Evolutionary conservation across 35 echinoderm and acorn worm species (phyloP).

Genomic region (Eucidaris tribuloides): DNA sequence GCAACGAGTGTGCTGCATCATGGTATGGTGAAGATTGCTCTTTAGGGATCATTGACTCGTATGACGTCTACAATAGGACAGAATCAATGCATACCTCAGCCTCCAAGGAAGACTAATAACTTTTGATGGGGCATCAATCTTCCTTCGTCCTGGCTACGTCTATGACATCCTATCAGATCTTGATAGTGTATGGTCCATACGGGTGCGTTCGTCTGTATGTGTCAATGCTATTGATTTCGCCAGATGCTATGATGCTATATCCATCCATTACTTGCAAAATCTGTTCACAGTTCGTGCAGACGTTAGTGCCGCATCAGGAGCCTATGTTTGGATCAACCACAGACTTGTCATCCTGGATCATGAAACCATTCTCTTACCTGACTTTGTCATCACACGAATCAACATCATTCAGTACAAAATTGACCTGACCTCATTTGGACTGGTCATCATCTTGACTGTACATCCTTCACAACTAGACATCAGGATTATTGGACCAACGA

Average conservation of each 20-base stretch:
- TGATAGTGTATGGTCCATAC: background rate
- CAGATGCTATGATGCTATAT: slow-evolving; percentile 65
- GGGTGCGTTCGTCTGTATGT: slow-evolving; percentile 50
- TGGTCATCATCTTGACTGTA: slow-evolving; percentile 45
- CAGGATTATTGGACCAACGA: slow-evolving; percentile 11
- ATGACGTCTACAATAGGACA: background rate
- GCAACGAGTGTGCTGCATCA: slow-evolving; percentile 38
- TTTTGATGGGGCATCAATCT: slow-evolving; percentile 66
- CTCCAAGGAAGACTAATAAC: slow-evolving; percentile 55
- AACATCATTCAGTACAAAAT: slow-evolving; percentile 56
- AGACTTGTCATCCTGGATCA: slow-evolving; percentile 35
- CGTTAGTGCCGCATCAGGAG: background rate
- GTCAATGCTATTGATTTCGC: slow-evolving; percentile 21
- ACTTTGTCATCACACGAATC: slow-evolving; percentile 35
- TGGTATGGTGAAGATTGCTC: slow-evolving; percentile 77
- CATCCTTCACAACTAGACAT: slow-evolving; percentile 51
- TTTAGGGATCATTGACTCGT: background rate
- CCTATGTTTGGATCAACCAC: slow-evolving; percentile 54
- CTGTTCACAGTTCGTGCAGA: slow-evolving; percentile 44
- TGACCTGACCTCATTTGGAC: slow-evolving; percentile 2
- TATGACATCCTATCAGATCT: slow-evolving; percentile 40
- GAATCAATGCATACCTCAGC: background rate
- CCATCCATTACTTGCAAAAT: slow-evolving; percentile 10
- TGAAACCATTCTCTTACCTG: slow-evolving; percentile 11
- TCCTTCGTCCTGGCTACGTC: slow-evolving; percentile 26